Conservation (phyloP, 1,140 invertebrate genomes). For the Gonioctena quinquepunctata region DNA sequence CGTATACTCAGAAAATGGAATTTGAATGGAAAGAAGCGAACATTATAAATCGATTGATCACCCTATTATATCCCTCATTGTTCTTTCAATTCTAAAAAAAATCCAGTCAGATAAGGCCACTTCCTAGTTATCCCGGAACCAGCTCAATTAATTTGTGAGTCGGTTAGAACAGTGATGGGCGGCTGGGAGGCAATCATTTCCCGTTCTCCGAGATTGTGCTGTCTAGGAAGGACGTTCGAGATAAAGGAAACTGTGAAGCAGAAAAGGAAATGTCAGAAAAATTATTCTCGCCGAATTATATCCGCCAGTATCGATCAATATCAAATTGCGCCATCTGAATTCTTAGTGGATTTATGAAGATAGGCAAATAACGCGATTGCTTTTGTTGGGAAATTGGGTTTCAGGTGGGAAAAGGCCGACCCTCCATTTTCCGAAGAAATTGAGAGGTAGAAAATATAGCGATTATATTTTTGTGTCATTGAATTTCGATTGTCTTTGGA, state of each 20-base stretch:
- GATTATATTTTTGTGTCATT: too few species aligned
- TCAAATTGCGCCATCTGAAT: not conserved
- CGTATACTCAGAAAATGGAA: too few species aligned
- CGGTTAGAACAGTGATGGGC: not conserved
- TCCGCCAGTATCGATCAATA: conserved; percentile 4
- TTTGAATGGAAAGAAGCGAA: too few species aligned
- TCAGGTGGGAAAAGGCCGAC: too few species aligned
- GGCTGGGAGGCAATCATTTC: not conserved
- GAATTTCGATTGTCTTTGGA: too few species aligned
- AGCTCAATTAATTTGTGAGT: not conserved
- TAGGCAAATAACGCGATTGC: not conserved
- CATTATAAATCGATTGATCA: too few species aligned
- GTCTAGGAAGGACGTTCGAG: conserved; percentile 3
- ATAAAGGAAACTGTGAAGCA: not conserved
- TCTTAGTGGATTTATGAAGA: not conserved
- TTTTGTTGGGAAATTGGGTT: not conserved
- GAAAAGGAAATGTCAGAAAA: conserved; percentile 4
- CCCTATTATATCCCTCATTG: too few species aligned
- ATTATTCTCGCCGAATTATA: conserved; percentile 8
- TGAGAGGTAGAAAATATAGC: too few species aligned
- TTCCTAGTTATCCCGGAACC: not conserved
- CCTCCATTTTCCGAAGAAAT: too few species aligned
- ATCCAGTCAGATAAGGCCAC: not conserved
- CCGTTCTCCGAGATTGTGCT: conserved; percentile 7
- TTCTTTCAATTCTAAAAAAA: too few species aligned